Conservation (phyloP, 1,140 invertebrate genomes). For the Zophobas atratus region DNA sequence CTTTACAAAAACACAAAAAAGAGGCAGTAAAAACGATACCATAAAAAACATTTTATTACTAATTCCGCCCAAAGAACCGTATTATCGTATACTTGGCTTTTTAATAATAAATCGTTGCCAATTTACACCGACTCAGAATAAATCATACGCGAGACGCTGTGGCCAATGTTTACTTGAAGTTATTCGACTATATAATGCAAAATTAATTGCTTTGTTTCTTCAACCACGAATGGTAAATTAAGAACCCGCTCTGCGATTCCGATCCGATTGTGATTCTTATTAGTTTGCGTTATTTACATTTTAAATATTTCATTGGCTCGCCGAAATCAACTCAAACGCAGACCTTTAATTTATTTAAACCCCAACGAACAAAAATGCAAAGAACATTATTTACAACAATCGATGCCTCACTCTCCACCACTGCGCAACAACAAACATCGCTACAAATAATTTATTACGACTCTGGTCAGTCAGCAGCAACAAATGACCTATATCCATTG, state of each 20-base stretch:
- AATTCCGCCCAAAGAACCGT: constrained; percentile 8
- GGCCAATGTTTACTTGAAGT: background rate
- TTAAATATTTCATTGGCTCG: constrained; percentile 10
- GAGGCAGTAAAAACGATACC: constrained; percentile 6
- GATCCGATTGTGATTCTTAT: background rate
- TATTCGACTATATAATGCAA: constrained; percentile 14
- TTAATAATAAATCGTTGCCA: constrained; percentile 26
- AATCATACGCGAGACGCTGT: background rate
- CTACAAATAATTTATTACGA: background rate
- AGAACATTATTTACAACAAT: background rate
- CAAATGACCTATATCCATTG: background rate
- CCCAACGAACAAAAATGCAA: background rate
- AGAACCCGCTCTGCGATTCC: background rate
- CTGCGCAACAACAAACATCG: background rate
- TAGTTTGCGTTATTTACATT: constrained; percentile 13
- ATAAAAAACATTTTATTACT: constrained; percentile 35
- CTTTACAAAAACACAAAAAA: constrained; percentile 41
- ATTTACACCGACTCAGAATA: constrained; percentile 1
- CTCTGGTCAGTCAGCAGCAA: background rate
- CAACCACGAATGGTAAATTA: constrained; percentile 11
- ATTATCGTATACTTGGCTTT: constrained; percentile 7
- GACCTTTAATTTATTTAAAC: background rate
- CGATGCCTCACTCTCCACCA: background rate
- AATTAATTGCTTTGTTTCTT: constrained; percentile 17
- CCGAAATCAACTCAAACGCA: background rate